These are phyloP conservation scores for Ethmia dodecea DNA, from an alignment of 2,888 invertebrate genomes.

Conservation along the genomic window DNA sequence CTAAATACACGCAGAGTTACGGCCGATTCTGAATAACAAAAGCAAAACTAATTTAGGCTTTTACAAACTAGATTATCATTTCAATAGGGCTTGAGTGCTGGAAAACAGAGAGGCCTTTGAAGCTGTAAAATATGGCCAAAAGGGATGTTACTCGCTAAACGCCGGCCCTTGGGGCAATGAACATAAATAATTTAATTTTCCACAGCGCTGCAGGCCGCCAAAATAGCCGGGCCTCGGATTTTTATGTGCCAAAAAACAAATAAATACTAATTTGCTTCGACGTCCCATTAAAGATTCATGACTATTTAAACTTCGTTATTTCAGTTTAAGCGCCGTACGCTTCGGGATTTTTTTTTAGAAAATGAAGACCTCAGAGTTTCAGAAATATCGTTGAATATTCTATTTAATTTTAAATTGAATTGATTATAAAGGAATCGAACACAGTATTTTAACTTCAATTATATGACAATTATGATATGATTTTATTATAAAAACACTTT, in stretches of 20 bases:
- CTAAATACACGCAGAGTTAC: no score
- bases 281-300: slow-evolving; percentile 12
- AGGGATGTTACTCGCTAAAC: slow-evolving; percentile 14
- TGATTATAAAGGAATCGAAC: no score
- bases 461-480: no score
- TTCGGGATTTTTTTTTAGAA: no score
- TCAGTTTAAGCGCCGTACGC: no score
- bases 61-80: slow-evolving; percentile 21
- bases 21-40: no score
- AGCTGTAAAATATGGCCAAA: slow-evolving; percentile 23
- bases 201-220: slow-evolving; percentile 27
- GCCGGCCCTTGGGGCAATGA: slow-evolving; percentile 26
- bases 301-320: slow-evolving; percentile 21
- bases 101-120: slow-evolving; percentile 17
- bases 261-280: slow-evolving; percentile 28
- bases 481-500: no score
- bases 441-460: no score
- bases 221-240: slow-evolving; percentile 21
- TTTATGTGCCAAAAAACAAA: slow-evolving; percentile 22
- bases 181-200: slow-evolving; percentile 46
- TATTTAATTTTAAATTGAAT: no score
- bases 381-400: no score
- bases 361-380: no score
- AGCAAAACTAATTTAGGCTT: slow-evolving; percentile 10
- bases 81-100: slow-evolving; percentile 16